These are phyloP conservation scores for Tympanuchus pallidicinctus DNA, from an alignment of 2,113 vertebrate genomes.

Conservation along the genomic window DNA sequence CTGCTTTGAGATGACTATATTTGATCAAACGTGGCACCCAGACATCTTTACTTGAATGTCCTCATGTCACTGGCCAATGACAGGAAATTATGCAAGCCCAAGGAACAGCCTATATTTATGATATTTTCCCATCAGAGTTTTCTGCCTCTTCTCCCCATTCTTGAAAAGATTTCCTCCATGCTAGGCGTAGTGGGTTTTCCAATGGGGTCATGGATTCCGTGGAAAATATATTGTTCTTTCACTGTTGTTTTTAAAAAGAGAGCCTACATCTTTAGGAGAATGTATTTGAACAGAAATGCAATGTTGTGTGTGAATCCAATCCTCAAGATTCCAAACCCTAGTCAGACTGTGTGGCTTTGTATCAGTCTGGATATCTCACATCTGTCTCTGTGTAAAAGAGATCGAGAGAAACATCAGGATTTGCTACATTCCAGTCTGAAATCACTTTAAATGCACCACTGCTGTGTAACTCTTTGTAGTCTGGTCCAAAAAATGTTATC, in stretches of 20 bases:
- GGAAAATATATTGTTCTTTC: neutral
- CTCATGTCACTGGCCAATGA: neutral
- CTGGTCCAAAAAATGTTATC: fast-evolving
- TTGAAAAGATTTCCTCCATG: neutral
- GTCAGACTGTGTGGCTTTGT: neutral
- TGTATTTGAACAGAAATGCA: neutral
- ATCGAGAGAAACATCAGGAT: neutral
- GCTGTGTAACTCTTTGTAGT: neutral
- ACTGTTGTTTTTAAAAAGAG: neutral
- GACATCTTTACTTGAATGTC: neutral
- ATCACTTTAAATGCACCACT: neutral
- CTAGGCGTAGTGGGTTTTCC: neutral
- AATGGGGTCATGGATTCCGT: neutral
- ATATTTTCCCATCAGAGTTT: neutral
- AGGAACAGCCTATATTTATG: neutral
- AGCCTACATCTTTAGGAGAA: neutral
- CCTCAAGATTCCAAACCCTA: neutral
- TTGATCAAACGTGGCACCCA: neutral
- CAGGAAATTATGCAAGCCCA: neutral
- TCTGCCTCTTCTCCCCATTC: neutral
- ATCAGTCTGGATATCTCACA: neutral
- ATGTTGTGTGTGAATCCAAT: neutral
- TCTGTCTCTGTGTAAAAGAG: neutral
- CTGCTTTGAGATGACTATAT: neutral
- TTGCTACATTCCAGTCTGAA: neutral